Evolutionary conservation across 2,113 vertebrate genomes (phyloP), one percentile per base, ranked within the genome.

Genomic region (Thymallus thymallus): DNA sequence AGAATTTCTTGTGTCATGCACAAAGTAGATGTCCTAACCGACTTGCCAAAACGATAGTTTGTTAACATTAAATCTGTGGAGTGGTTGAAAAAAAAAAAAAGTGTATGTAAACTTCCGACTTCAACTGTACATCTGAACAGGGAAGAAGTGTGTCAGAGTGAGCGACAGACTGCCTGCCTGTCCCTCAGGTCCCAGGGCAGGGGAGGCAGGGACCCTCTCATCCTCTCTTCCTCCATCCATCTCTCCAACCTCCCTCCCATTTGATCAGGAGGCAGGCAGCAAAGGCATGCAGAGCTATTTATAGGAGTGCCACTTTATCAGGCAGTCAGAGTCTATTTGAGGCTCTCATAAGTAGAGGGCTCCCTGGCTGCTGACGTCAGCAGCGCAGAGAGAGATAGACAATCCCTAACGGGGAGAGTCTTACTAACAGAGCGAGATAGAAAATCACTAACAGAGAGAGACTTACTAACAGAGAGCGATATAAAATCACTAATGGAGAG

Each of bases 301-400:
- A 87, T 92, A 94, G 92, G 41, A 77, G 86, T 86, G 90, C 87
- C 91, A 91, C 93, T 92, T 91, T 91, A 14, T 48, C 46, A 48
- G 46, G 46, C 88, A 71, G 84, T 82, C 85, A 68, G 87, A 80
- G 89, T 90, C 93, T 94, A 92, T 94, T 94, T 94, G 90, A 90
- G 85, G 90, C 84, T 81, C 79, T 82, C 80, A 82, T 85, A 92
- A 89, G 86, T 88, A 88, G 89, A 92, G 91, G 92, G 88, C 91
- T 93, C 90, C 92, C 91, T 92, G 84, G 82, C 86, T 89, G 85
- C 88, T 92, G 90, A 92, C 91, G 91, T 92, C 84, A 91, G 88
- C 82, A 81, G 78, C 85, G 91, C 91, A 88, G 90, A 89, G 88
- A 80, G 77, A 80, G 77, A 79, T 76, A 76, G 80, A 72, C 13